Percentiles rank a stretch among this genome's conserved stretches.
These are phyloP conservation scores for Micronisus gabar DNA, from an alignment of 2,113 vertebrate genomes.

Conservation along the genomic window DNA sequence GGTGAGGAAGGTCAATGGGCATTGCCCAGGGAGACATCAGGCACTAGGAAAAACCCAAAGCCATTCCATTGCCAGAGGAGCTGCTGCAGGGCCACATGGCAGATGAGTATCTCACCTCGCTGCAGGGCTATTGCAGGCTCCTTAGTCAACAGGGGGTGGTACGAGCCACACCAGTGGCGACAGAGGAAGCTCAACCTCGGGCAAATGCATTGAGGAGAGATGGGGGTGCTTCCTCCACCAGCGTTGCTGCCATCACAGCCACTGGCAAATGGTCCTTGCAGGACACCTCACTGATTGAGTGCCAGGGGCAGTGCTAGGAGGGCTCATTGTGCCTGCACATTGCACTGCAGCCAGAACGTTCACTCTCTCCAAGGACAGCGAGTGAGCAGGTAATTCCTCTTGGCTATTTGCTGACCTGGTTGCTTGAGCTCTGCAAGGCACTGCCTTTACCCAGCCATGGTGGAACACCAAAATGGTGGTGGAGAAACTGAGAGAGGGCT, in stretches of 20 bases:
- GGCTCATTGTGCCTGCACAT: rapidly evolving
- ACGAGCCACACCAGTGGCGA: not conserved
- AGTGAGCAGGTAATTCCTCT: not conserved
- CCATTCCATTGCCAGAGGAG: rapidly evolving
- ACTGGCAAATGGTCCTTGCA: not conserved
- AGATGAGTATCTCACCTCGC: rapidly evolving
- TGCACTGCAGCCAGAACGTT: not conserved
- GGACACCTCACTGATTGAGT: not conserved
- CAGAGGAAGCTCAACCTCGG: not conserved
- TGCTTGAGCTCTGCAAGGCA: not conserved
- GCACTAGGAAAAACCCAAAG: not conserved
- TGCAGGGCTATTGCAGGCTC: not conserved
- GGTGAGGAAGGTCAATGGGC: rapidly evolving
- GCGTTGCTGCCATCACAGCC: not conserved
- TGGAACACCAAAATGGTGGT: not conserved
- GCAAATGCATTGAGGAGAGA: not conserved
- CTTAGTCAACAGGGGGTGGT: not conserved
- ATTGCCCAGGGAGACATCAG: not conserved
- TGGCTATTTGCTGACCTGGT: not conserved
- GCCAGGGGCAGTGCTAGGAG: not conserved
- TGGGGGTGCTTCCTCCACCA: not conserved
- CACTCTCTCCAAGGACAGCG: not conserved
- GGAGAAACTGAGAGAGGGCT: not conserved
- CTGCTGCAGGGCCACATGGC: rapidly evolving
- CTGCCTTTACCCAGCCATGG: not conserved